A percentile compares a stretch with the other conserved stretches of the same genome.
phyloP scores from a whole-genome alignment of 2,888 invertebrate species.

The Capitulum mitella region DNA sequence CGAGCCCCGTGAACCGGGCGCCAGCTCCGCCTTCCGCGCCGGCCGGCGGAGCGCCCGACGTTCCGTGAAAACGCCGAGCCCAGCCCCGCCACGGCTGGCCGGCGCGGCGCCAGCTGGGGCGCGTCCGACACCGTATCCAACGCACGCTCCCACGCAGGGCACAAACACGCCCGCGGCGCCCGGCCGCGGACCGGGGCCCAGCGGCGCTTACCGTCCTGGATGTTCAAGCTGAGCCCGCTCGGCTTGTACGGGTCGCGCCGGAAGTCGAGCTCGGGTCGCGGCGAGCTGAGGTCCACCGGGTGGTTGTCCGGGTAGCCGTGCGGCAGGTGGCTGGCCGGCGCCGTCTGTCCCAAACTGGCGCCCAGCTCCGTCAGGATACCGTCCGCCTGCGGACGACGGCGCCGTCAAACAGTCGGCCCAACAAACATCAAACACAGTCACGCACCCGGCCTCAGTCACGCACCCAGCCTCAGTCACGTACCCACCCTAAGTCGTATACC shows the following conservation, averaged over 20 bases:
- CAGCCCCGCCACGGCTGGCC: too few species aligned
- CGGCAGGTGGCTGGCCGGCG: slow-evolving; percentile 23
- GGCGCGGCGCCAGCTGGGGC: too few species aligned
- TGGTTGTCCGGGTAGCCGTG: slow-evolving; percentile 35
- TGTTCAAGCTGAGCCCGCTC: slow-evolving; percentile 30
- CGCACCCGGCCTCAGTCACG: too few species aligned
- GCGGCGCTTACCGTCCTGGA: slow-evolving; percentile 13
- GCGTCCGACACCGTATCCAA: too few species aligned
- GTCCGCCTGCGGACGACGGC: slow-evolving; percentile 1
- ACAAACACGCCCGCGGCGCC: background rate
- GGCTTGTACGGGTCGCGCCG: slow-evolving; percentile 31
- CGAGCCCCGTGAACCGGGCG: too few species aligned
- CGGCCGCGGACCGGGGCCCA: background rate
- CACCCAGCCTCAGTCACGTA: too few species aligned
- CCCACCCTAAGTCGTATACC: too few species aligned
- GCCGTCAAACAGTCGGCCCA: background rate
- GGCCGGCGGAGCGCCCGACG: too few species aligned
- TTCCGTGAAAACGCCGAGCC: too few species aligned
- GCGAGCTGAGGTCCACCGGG: slow-evolving; percentile 38
- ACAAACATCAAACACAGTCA: too few species aligned
- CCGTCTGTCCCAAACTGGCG: background rate
- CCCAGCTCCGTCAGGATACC: slow-evolving; percentile 1
- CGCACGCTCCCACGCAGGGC: background rate
- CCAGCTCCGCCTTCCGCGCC: too few species aligned
- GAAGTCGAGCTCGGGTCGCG: slow-evolving; percentile 31